Conservation (phyloP, 2,797 vertebrate species). For the Chelonia mydas region DNA sequence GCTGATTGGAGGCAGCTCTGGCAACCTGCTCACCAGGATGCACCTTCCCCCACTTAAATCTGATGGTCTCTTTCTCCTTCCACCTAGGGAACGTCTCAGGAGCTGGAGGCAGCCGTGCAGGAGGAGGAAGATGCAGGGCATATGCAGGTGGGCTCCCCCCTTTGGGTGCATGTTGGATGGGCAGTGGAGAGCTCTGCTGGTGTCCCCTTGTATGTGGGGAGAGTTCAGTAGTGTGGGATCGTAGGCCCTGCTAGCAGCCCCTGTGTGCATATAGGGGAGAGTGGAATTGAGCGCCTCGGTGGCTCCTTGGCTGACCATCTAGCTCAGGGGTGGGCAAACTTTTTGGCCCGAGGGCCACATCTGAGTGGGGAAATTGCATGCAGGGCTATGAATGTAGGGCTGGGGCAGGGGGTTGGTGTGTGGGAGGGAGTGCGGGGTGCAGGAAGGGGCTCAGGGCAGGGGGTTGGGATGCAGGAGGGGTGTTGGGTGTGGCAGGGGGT, state of each 20-base stretch:
- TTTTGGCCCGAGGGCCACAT: no score
- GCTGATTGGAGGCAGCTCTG: background rate
- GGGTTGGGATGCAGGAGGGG: no score
- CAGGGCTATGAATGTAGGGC: no score
- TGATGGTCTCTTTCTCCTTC: background rate
- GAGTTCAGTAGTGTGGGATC: background rate
- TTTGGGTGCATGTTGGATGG: background rate
- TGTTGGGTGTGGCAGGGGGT: no score
- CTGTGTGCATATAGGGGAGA: background rate
- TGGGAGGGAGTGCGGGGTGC: no score
- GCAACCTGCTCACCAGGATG: background rate
- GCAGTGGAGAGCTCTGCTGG: background rate
- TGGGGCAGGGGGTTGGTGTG: no score
- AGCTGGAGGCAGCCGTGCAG: background rate
- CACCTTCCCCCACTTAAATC: background rate
- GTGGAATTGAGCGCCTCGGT: background rate
- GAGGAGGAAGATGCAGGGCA: background rate
- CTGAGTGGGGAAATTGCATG: no score
- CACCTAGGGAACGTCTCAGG: background rate
- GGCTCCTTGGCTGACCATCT: background rate
- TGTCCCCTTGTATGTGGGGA: background rate
- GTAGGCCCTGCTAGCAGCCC: background rate
- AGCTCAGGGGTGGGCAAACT: no score
- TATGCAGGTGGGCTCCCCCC: background rate
- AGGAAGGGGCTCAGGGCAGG: no score